Conservation (phyloP, 2,797 vertebrate species). For the Pangasius larnaudii region DNA sequence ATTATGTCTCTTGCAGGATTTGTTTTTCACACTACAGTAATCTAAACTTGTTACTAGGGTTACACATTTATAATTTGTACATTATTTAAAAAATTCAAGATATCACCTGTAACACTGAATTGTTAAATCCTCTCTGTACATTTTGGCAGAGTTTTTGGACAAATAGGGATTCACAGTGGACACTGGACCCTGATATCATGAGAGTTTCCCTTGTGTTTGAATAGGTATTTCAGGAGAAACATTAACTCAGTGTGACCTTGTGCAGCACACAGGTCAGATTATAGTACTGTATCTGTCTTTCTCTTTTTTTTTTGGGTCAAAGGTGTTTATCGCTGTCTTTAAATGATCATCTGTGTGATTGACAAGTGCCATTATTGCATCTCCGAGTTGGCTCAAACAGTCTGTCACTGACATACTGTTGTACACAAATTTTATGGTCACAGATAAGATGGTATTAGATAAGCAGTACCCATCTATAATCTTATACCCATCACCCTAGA, state of each 20-base stretch:
- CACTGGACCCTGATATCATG: constrained; percentile 33
- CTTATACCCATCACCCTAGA: constrained; percentile 28
- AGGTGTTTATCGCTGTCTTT: neutral
- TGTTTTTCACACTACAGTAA: neutral
- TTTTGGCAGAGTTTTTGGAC: neutral
- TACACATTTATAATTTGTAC: neutral
- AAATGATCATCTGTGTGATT: neutral
- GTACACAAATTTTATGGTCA: constrained; percentile 30
- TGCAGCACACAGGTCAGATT: neutral
- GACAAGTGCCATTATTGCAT: neutral
- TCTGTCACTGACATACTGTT: neutral
- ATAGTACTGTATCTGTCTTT: neutral
- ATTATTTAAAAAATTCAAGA: neutral
- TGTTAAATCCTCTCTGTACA: neutral
- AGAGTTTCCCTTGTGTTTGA: constrained; percentile 37
- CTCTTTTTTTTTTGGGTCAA: neutral
- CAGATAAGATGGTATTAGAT: constrained; percentile 42
- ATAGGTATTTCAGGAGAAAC: constrained; percentile 43
- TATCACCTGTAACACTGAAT: neutral
- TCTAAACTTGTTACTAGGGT: neutral
- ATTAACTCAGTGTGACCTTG: constrained; percentile 59
- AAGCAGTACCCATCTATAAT: neutral
- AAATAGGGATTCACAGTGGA: neutral
- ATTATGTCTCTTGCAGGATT: neutral
- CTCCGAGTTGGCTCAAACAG: neutral